Base-by-base conservation (phyloP, 2,888 invertebrate species). In the Cephus pulcher region DNA sequence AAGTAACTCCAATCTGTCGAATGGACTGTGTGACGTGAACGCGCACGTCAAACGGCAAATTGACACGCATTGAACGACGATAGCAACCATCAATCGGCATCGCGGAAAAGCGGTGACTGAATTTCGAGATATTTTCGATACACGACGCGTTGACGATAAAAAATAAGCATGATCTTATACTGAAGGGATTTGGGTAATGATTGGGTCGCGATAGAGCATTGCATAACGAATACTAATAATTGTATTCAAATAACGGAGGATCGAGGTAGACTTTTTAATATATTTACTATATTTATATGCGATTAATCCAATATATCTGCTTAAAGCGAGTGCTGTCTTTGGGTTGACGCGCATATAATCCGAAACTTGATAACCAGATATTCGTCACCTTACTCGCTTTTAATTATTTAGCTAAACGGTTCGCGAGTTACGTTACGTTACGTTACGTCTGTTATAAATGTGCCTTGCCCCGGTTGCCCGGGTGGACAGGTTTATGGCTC, bases 351-450 rank as follows among this genome's bases (percentile, higher is more conserved):
- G 9, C 56, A 2, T 6, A 56, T 23, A 9, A 23, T 56, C 23
- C 6, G 23, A 56, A 56, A 23, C 23, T 56, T 15, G 56, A 56
- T 23, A 56, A 56, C 56, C 9, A 56, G 23, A 6, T 56, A 56
- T 56, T 15, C 23, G 23, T 56, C 56, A 23, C 9, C 15, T 40
- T 9, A 9, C 2, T 56, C 56, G 90, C 89, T 90, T 90, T 90
- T 89, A 89, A 90, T 90, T 90, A 89, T 89, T 89, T 87, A 86
- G 87, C 86, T 88, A 88, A 89, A 89, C 86, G 88, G 86, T 82
- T 81, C 79, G 82, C 85, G 86, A 56, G 23, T 56, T 56, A 56
- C 40, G 23, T 56, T 56, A 56, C 87, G 86, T 84, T 84, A 84
- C 56, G 56, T 56, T 56, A 56, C 87, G 84, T 87, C 86, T 87